Percentiles rank a stretch among this genome's conserved stretches.
phyloP scores from a whole-genome alignment of 2,113 vertebrate species.

The Sylvilagus bachmani region DNA sequence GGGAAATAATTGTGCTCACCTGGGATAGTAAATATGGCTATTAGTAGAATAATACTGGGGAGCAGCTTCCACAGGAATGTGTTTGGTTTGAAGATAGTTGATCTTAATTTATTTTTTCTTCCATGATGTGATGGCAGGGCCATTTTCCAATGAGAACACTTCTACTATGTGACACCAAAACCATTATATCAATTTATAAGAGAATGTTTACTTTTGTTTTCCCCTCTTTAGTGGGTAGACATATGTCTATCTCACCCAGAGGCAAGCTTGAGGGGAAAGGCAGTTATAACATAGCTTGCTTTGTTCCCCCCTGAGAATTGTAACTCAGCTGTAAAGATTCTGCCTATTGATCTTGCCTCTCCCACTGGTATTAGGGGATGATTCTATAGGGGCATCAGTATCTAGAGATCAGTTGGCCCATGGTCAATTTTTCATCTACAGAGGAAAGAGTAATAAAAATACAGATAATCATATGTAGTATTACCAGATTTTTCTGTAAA shows the following conservation, averaged over 20 bases:
- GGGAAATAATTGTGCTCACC: background rate
- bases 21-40: background rate
- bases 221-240: background rate
- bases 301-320: constrained; percentile 15
- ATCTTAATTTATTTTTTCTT: constrained; percentile 30
- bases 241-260: background rate
- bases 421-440: background rate
- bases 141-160: background rate
- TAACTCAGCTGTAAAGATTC: background rate
- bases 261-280: background rate
- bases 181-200: background rate
- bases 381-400: background rate
- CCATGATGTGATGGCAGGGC: background rate
- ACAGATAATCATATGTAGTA: background rate
- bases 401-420: background rate
- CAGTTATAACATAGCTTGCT: background rate
- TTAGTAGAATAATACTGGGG: background rate
- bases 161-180: background rate
- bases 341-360: background rate
- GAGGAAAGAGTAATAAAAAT: background rate
- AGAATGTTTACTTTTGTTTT: background rate
- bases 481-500: background rate
- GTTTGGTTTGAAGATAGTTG: constrained; percentile 22
- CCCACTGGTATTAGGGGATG: background rate
- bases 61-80: background rate